Percentiles rank a stretch among this genome's conserved stretches.
Evolutionary conservation across 2,888 invertebrate species (phyloP).

Genomic region (Scaptomyza caliginosa): DNA sequence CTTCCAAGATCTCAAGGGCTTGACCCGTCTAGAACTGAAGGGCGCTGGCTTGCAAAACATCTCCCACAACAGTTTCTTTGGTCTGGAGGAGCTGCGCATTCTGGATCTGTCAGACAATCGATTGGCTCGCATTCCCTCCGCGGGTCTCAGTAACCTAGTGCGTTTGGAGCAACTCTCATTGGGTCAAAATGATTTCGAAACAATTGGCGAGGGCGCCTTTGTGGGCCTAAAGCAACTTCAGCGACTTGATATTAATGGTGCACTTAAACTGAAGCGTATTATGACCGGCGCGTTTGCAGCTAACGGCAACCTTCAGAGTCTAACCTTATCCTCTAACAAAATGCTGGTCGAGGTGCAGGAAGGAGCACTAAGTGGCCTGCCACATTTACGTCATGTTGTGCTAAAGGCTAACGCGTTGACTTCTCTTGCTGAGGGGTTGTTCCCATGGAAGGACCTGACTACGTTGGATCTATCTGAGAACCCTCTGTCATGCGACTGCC

Average conservation of each 20-base stretch:
- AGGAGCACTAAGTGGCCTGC: conserved; percentile 92
- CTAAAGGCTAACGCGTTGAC: conserved; percentile 91
- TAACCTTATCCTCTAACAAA: conserved; percentile 91
- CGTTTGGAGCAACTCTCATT: conserved; percentile 92
- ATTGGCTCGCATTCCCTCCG: conserved; percentile 90
- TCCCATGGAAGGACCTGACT: conserved; percentile 91
- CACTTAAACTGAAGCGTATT: conserved; percentile 89
- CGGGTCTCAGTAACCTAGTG: conserved; percentile 88
- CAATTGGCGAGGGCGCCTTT: conserved; percentile 90
- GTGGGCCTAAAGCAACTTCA: conserved; percentile 91
- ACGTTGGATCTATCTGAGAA: conserved; percentile 92
- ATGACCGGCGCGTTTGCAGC: conserved; percentile 92
- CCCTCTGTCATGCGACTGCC: conserved; percentile 92
- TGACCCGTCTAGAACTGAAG: conserved; percentile 91
- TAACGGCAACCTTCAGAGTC: conserved; percentile 92
- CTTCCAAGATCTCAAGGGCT: conserved; percentile 91
- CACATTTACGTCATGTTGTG: conserved; percentile 91
- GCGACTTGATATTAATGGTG: conserved; percentile 91
- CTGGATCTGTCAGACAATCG: conserved; percentile 92
- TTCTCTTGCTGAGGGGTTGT: conserved; percentile 90
- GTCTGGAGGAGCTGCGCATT: conserved; percentile 89
- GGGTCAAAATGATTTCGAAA: conserved; percentile 92
- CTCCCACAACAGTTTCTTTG: conserved; percentile 90
- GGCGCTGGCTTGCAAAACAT: conserved; percentile 92
- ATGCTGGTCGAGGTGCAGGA: conserved; percentile 90